These are phyloP conservation scores for Caracal caracal DNA, from an alignment of 2,113 vertebrate genomes.

Conservation along the genomic window DNA sequence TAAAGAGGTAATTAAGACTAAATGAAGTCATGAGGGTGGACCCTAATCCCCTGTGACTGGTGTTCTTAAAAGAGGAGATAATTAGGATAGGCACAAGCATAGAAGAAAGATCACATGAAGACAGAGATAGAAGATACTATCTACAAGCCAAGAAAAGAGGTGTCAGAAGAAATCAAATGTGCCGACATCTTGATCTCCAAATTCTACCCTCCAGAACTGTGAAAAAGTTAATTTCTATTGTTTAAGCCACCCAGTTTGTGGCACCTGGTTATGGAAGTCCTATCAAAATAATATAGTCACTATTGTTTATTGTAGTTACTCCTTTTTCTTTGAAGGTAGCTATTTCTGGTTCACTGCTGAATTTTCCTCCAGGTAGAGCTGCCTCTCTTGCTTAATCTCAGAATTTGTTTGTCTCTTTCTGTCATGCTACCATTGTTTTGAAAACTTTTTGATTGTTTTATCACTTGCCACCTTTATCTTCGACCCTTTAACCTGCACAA, in stretches of 20 bases:
- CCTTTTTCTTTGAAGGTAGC: neutral
- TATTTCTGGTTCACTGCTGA: neutral
- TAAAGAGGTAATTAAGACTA: neutral
- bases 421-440: neutral
- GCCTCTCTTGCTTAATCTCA: neutral
- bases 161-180: neutral
- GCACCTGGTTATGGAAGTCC: neutral
- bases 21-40: neutral
- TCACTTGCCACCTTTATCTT: neutral
- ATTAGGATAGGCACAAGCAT: neutral
- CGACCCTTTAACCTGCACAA: neutral
- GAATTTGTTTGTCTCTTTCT: neutral
- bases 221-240: neutral
- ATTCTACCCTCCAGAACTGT: neutral
- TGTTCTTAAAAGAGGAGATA: neutral
- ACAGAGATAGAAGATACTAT: neutral
- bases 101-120: neutral
- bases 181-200: neutral
- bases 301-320: neutral
- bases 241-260: neutral
- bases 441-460: neutral
- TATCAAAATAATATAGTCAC: neutral
- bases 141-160: neutral
- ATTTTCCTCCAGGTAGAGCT: neutral
- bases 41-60: neutral